phyloP scores from a whole-genome alignment of 2,113 vertebrate species.

The Tenebrosternarchus preto region DNA sequence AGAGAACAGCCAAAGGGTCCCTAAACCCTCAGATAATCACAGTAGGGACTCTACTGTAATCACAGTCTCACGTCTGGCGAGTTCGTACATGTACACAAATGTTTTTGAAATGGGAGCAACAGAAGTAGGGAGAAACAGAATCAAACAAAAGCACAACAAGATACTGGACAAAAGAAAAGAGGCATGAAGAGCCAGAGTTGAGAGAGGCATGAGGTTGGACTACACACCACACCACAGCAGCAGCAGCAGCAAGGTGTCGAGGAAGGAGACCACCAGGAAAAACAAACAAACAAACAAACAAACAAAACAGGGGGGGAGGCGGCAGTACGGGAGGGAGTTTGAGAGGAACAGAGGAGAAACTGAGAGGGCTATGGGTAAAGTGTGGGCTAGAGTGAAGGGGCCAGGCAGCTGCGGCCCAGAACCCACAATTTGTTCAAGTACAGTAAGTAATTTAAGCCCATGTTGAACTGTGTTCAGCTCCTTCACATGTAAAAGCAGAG shows the following conservation, averaged over 20 bases:
- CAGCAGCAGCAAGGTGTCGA: too few species aligned
- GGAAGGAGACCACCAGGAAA: neutral
- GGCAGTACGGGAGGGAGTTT: neutral
- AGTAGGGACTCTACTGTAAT: conserved; percentile 22
- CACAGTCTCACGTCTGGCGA: conserved; percentile 6
- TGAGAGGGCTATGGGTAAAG: neutral
- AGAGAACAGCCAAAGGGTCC: too few species aligned
- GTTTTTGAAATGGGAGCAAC: conserved; percentile 14
- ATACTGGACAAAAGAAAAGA: too few species aligned
- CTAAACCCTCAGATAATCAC: conserved; percentile 31
- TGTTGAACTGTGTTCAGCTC: neutral
- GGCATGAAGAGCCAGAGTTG: too few species aligned
- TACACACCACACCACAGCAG: too few species aligned
- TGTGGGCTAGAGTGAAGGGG: neutral
- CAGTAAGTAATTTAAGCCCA: neutral
- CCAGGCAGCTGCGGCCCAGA: too few species aligned
- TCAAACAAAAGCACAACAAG: too few species aligned
- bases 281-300: neutral
- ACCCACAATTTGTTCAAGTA: neutral
- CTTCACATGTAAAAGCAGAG: conserved; percentile 29
- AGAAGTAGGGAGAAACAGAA: too few species aligned
- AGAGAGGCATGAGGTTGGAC: too few species aligned
- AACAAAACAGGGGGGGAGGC: too few species aligned
- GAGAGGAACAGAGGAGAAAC: neutral
- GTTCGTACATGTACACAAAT: conserved; percentile 13